These are phyloP conservation scores for Prietella phreatophila DNA, from an alignment of 2,113 vertebrate genomes.

Conservation along the genomic window DNA sequence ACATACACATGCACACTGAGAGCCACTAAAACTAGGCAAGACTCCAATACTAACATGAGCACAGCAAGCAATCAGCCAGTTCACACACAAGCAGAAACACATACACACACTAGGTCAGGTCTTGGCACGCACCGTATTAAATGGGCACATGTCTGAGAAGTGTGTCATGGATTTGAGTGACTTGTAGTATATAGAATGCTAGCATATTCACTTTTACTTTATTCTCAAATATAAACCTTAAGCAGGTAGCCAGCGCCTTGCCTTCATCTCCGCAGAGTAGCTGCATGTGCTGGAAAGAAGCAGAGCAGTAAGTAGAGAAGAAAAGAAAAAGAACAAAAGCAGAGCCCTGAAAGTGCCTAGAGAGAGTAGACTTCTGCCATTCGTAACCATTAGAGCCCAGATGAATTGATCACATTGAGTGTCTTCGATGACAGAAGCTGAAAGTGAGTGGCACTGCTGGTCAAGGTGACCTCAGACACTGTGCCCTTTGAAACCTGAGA, in stretches of 20 bases:
- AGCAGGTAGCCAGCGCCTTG: conserved; percentile 2
- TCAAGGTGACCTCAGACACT: conserved; percentile 53
- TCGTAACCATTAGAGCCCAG: conserved; percentile 59
- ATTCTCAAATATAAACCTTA: conserved; percentile 12
- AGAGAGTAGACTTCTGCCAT: conserved; percentile 55
- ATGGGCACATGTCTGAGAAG: conserved; percentile 34
- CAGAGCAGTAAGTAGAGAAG: conserved; percentile 34
- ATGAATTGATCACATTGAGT: conserved; percentile 59
- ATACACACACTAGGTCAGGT: conserved; percentile 35
- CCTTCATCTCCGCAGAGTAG: conserved; percentile 5
- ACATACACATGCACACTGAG: conserved; percentile 35
- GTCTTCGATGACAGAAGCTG: conserved; percentile 46
- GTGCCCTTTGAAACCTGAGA: conserved; percentile 34
- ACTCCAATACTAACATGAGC: conserved; percentile 51
- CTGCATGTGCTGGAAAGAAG: conserved; percentile 6
- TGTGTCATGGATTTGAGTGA: conserved; percentile 33
- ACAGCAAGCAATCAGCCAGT: conserved; percentile 48
- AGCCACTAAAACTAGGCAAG: conserved; percentile 52
- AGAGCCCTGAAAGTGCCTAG: conserved; percentile 47
- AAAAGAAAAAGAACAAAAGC: conserved; percentile 33
- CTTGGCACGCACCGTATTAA: conserved; percentile 40
- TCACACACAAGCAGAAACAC: conserved; percentile 48
- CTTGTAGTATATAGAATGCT: conserved; percentile 13
- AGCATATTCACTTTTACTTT: background rate
- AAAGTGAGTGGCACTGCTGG: conserved; percentile 47